Evolutionary conservation across 2,888 invertebrate genomes (phyloP).

Genomic region (Eupelmus urozonus): DNA sequence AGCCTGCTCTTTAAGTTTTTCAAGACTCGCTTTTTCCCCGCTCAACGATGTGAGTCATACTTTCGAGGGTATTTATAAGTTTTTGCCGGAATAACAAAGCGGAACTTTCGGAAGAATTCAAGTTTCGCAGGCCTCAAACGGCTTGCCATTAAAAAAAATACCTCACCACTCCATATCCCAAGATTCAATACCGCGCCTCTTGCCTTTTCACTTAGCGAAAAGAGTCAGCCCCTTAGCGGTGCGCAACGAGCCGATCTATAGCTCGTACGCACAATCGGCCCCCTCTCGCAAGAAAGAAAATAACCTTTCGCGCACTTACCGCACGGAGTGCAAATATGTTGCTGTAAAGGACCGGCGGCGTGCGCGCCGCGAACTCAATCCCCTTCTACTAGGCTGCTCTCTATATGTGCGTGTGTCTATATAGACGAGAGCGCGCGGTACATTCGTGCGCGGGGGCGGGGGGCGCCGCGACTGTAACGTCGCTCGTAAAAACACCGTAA

Average conservation of each 20-base stretch:
- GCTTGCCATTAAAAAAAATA: background rate
- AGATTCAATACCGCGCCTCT: background rate
- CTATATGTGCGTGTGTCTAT: background rate
- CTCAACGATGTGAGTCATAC: too few relatives aligned
- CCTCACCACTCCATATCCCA: background rate
- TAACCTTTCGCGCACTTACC: background rate
- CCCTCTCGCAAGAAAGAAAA: background rate
- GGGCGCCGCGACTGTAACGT: conserved; percentile 64
- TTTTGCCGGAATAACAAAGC: too few relatives aligned
- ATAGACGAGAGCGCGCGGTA: background rate
- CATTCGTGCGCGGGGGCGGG: conserved; percentile 22
- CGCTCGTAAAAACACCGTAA: conserved; percentile 78
- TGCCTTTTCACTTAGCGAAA: background rate
- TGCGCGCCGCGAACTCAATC: too few relatives aligned
- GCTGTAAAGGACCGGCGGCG: conserved; percentile 24
- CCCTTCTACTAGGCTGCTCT: background rate
- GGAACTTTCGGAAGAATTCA: too few relatives aligned
- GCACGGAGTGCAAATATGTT: conserved; percentile 49
- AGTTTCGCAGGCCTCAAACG: too few relatives aligned
- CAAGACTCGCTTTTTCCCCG: too few relatives aligned
- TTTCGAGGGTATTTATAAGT: too few relatives aligned
- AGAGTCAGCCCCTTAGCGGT: too few relatives aligned
- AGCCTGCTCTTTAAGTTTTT: too few relatives aligned
- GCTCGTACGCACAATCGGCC: background rate
- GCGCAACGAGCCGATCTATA: background rate